A percentile compares a stretch with the other conserved stretches of the same genome.
Conservation (phyloP, 2,888 invertebrate genomes). For the Balanococcus diminutus region DNA sequence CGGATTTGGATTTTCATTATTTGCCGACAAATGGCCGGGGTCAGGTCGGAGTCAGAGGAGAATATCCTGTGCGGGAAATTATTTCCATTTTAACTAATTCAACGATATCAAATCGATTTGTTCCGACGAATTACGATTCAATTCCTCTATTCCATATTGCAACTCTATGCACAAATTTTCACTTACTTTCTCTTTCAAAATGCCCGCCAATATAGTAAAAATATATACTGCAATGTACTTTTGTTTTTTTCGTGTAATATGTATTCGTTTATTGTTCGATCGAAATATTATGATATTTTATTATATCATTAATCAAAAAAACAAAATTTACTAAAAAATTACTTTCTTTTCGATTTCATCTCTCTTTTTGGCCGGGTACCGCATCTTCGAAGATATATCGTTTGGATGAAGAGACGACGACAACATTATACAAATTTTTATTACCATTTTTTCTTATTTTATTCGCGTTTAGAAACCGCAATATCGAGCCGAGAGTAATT, state of each 20-base stretch:
- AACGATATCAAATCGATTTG: slow-evolving; percentile 51
- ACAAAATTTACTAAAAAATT: background rate
- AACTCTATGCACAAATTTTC: slow-evolving; percentile 52
- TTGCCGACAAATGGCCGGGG: background rate
- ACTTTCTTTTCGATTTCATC: slow-evolving; percentile 37
- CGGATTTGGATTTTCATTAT: slow-evolving; percentile 39
- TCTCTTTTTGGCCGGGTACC: background rate
- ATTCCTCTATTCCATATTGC: slow-evolving; percentile 45
- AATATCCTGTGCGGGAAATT: slow-evolving; percentile 53
- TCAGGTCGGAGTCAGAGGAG: slow-evolving; percentile 11
- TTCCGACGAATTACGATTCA: slow-evolving; percentile 53
- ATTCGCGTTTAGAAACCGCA: slow-evolving; percentile 8
- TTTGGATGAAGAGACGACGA: background rate
- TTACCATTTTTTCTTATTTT: background rate
- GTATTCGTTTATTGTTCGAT: slow-evolving; percentile 6
- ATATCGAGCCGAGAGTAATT: background rate
- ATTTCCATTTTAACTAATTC: slow-evolving; percentile 44
- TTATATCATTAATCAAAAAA: background rate
- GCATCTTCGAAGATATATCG: background rate
- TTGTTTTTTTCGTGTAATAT: background rate
- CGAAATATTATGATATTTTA: slow-evolving; percentile 33
- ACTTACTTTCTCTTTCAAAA: slow-evolving; percentile 54
- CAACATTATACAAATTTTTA: background rate
- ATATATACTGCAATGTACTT: background rate
- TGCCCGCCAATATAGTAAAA: slow-evolving; percentile 17